Percentiles rank a stretch among this genome's conserved stretches.
Evolutionary conservation across 2,113 vertebrate species (phyloP).

Genomic region (Stigmatopora argus): DNA sequence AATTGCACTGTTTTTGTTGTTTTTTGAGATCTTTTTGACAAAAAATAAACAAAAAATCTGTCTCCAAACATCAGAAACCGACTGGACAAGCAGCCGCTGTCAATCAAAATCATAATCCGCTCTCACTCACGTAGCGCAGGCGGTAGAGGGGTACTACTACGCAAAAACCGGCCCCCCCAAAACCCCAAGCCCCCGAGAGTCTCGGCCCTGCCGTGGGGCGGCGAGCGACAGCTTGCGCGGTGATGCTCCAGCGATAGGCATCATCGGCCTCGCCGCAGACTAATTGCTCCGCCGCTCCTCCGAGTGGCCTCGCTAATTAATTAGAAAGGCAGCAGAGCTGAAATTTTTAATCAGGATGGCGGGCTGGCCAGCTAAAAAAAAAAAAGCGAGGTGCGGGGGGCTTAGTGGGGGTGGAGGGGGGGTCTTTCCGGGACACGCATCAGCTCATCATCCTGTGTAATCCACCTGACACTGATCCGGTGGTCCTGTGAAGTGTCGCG

Average conservation of each 20-base stretch:
- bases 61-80: too few species aligned
- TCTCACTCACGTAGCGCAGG: slow-evolving; percentile 8
- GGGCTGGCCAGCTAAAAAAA: slow-evolving; percentile 53
- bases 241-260: slow-evolving; percentile 64
- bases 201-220: slow-evolving; percentile 43
- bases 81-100: not conserved
- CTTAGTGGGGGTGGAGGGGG: slow-evolving; percentile 16
- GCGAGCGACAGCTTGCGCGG: slow-evolving; percentile 61
- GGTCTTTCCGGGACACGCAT: slow-evolving; percentile 33
- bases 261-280: slow-evolving; percentile 63
- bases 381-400: not conserved
- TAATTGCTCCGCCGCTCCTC: slow-evolving; percentile 70
- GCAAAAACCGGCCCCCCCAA: slow-evolving; percentile 47
- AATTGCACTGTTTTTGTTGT: too few species aligned
- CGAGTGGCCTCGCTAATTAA: slow-evolving; percentile 73
- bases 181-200: slow-evolving; percentile 58
- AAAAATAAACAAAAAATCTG: too few species aligned
- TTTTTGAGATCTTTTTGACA: too few species aligned
- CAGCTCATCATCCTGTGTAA: slow-evolving; percentile 63
- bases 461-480: slow-evolving; percentile 66
- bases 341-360: slow-evolving; percentile 76
- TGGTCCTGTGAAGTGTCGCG: slow-evolving; percentile 52
- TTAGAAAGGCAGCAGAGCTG: slow-evolving; percentile 74
- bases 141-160: slow-evolving; percentile 8
- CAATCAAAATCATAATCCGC: not conserved